Percentiles rank a stretch among this genome's conserved stretches.
Conservation (phyloP, 2,888 invertebrate species). For the Ischnura elegans region DNA sequence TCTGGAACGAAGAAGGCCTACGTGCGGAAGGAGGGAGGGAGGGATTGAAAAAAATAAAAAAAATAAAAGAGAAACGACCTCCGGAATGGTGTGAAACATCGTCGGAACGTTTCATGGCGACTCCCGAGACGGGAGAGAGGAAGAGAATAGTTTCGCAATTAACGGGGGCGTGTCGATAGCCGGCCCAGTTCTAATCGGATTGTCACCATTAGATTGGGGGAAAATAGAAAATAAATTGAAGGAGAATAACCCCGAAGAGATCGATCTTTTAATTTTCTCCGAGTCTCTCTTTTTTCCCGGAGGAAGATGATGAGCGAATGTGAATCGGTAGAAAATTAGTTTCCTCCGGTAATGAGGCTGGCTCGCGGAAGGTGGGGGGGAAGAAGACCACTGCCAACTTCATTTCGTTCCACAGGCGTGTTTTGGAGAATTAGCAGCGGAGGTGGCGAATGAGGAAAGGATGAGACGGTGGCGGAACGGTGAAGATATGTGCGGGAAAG, state of each 20-base stretch:
- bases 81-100: not conserved
- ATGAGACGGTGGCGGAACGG: no score
- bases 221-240: conserved; percentile 22
- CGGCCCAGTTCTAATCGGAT: conserved; percentile 6
- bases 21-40: not conserved
- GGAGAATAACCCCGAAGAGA: not conserved
- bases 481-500: not conserved
- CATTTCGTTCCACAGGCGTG: conserved; percentile 1
- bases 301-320: not conserved
- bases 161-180: not conserved
- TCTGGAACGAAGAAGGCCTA: conserved; percentile 20
- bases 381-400: not conserved
- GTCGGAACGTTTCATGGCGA: conserved; percentile 11
- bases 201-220: conserved; percentile 23
- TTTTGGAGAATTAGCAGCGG: not conserved
- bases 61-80: not conserved
- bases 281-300: not conserved
- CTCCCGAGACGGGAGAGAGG: not conserved
- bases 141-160: not conserved
- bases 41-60: not conserved
- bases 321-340: not conserved
- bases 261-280: conserved; percentile 5
- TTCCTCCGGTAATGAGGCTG: not conserved
- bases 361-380: not conserved
- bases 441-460: no score